Evolutionary conservation across 2,113 vertebrate species (phyloP).

Genomic region (Corvus moneduloides): DNA sequence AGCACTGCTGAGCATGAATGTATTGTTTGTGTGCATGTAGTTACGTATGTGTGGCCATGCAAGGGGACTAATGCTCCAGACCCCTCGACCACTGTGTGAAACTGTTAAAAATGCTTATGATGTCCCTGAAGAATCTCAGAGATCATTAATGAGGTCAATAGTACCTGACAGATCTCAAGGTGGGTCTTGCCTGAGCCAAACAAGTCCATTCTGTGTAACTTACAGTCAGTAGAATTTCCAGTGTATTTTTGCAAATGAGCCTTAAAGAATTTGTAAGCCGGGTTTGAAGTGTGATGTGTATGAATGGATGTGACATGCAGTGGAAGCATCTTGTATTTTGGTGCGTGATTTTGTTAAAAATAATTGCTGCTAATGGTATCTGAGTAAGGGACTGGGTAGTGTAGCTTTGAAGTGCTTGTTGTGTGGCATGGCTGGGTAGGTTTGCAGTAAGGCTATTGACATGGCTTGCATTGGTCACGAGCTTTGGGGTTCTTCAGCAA

Average conservation of each 20-base stretch:
- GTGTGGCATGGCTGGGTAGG: background rate
- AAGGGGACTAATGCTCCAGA: background rate
- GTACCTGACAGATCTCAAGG: background rate
- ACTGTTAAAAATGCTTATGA: background rate
- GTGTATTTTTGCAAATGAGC: background rate
- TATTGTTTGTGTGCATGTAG: background rate
- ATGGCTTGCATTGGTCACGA: background rate
- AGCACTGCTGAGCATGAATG: background rate
- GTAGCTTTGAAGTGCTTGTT: background rate
- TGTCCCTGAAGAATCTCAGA: background rate
- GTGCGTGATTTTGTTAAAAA: background rate
- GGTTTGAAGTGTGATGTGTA: background rate
- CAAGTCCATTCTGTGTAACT: background rate
- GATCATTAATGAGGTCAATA: background rate
- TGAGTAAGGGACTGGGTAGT: background rate
- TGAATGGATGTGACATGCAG: background rate
- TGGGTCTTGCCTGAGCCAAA: background rate
- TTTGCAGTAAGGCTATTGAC: background rate
- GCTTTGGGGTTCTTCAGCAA: background rate
- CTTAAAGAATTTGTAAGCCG: background rate
- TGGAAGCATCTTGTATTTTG: background rate
- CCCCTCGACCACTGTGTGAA: background rate
- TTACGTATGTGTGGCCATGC: background rate
- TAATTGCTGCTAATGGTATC: background rate
- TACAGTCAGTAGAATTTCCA: background rate